Evolutionary conservation across 2,888 invertebrate species (phyloP).

Genomic region (Altica lythri): DNA sequence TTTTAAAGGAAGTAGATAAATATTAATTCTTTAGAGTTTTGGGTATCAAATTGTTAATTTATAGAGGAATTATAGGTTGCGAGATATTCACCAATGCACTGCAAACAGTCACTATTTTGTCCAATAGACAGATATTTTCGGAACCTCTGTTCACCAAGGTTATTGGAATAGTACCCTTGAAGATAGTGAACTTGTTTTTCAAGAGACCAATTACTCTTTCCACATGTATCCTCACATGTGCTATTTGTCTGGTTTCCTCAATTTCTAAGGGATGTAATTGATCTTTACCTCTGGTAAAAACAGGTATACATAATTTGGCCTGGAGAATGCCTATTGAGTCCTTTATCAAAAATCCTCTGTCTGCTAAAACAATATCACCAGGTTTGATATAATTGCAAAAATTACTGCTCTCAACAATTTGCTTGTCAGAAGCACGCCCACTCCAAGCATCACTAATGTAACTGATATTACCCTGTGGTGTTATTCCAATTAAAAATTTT

Average conservation of each 20-base stretch:
- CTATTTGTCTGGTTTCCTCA: slow-evolving; percentile 34
- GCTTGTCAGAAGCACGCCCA: slow-evolving; percentile 30
- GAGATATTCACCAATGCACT: slow-evolving; percentile 27
- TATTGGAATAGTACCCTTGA: not conserved
- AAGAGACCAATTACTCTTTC: slow-evolving; percentile 29
- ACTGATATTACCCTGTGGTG: slow-evolving; percentile 28
- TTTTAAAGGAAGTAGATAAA: too few species aligned
- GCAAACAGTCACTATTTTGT: slow-evolving; percentile 31
- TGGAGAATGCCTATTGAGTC: slow-evolving; percentile 26
- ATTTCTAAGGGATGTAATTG: slow-evolving; percentile 32
- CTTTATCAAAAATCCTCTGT: slow-evolving; percentile 33
- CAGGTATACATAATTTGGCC: slow-evolving; percentile 29
- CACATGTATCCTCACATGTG: slow-evolving; percentile 35
- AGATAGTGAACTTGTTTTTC: not conserved
- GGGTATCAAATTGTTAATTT: too few species aligned
- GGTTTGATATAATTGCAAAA: slow-evolving; percentile 22
- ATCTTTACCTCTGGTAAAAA: slow-evolving; percentile 34
- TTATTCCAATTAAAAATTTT: slow-evolving; percentile 31
- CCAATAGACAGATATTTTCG: not conserved
- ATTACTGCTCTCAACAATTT: slow-evolving; percentile 16
- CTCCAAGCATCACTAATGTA: slow-evolving; percentile 34
- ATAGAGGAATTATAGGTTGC: slow-evolving; percentile 20
- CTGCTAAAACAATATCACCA: slow-evolving; percentile 33
- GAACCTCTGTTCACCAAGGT: not conserved
- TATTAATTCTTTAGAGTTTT: too few species aligned